phyloP scores from a whole-genome alignment of 2,113 vertebrate genomes.

The Petromus typicus region DNA sequence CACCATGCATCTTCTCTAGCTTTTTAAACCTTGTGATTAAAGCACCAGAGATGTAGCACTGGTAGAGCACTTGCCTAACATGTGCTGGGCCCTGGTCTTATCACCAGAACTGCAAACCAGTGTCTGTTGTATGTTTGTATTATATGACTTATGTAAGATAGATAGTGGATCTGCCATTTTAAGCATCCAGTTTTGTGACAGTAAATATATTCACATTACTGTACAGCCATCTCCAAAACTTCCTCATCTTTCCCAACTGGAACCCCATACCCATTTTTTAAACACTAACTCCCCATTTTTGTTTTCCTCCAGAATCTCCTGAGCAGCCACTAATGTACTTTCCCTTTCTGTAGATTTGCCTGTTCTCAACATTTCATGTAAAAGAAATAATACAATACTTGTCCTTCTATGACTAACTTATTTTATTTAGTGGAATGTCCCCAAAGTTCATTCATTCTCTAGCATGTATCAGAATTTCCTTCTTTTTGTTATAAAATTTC shows the following conservation, averaged over 20 bases:
- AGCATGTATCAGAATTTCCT: conserved; percentile 20
- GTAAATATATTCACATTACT: neutral
- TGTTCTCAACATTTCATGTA: neutral
- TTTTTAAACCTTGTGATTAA: conserved; percentile 5
- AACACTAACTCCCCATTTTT: neutral
- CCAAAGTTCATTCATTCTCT: neutral
- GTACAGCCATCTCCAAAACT: neutral
- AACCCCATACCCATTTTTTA: neutral
- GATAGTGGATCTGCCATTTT: neutral
- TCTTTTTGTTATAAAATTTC: conserved; percentile 11
- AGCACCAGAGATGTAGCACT: neutral
- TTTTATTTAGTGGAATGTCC: neutral
- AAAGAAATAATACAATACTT: neutral
- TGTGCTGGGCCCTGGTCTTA: neutral
- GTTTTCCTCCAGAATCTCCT: neutral
- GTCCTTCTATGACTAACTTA: neutral
- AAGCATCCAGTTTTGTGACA: neutral
- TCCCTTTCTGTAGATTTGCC: neutral
- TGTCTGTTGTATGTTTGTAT: neutral
- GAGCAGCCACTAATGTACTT: neutral
- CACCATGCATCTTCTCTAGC: neutral
- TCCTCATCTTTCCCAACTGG: neutral
- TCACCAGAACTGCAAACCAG: neutral
- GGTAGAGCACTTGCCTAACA: neutral
- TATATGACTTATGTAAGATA: neutral